Evolutionary conservation across 2,888 invertebrate genomes (phyloP), one percentile per base, ranked within the genome.

Genomic region (Cerastis leucographa): DNA sequence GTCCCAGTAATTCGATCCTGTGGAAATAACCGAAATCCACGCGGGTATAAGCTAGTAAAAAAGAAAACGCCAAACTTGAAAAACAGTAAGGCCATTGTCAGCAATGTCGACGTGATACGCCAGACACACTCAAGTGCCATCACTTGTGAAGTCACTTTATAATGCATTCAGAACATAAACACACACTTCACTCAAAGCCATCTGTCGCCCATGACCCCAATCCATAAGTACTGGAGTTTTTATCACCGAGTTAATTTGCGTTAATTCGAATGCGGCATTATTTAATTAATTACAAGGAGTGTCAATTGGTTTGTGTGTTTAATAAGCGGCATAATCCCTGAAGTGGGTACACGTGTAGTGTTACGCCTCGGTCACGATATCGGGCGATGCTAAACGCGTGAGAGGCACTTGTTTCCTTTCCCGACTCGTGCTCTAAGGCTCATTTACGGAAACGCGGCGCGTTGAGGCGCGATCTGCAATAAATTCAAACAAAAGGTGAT

Each of bases 231-330:
- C 29, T 19, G 17, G 40, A 42, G 35, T 84, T 78, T 78, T 83
- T 83, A 83, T 61, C 70, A 78, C 46, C 22, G 14, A 19, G 42
- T 66, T 83, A 42, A 83, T 71, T 80, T 49, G 29, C 22, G 35
- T 69, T 77, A 77, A 78, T 76, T 82, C 25, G 25, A 49, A 35
- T 54, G 84, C 25, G 66, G 29, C 79, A 54, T 83, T 78, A 78
- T 78, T 69, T 64, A 35, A 44, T 83, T 78, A 83, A 80, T 80
- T 70, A 65, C 46, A 17, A 64, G 51, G 84, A 22, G 70, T 49
- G 69, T 59, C 59, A 69, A 66, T 80, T 61, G 42, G 42, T 40
- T 54, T 51, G 59, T 65, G 44, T 67, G 66, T 67, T 42, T 25
- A 49, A 62, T 62, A 42, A 12, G 49, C 40, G 51, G 17, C 29